Percentiles rank a stretch among this genome's conserved stretches.
Evolutionary conservation across 1,140 invertebrate genomes (phyloP).

Genomic region (Drusus annulatus): DNA sequence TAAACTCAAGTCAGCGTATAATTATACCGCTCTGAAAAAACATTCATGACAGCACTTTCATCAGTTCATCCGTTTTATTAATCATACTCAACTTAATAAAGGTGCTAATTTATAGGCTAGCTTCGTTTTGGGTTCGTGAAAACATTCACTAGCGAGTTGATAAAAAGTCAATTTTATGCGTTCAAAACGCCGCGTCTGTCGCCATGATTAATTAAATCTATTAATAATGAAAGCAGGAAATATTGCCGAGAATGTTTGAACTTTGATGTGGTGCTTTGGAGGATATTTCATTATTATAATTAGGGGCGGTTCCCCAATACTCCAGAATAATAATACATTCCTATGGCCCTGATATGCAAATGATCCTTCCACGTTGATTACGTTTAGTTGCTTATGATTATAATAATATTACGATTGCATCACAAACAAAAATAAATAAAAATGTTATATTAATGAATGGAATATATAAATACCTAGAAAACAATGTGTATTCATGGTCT

Average conservation of each 20-base stretch:
- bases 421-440: too few relatives aligned
- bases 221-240: conserved; percentile 47
- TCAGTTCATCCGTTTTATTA: too few relatives aligned
- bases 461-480: too few relatives aligned
- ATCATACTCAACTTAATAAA: neutral
- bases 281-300: conserved; percentile 56
- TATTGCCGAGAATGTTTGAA: conserved; percentile 32
- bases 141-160: conserved; percentile 36
- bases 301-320: conserved; percentile 46
- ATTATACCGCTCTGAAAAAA: too few relatives aligned
- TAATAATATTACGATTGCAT: too few relatives aligned
- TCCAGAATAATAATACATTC: neutral
- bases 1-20: too few relatives aligned
- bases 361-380: neutral
- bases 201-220: conserved; percentile 50
- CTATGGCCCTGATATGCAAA: conserved; percentile 45
- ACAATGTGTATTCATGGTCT: too few relatives aligned
- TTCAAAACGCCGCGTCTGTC: neutral
- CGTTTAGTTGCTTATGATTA: too few relatives aligned
- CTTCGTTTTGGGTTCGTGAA: conserved; percentile 33
- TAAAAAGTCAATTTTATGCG: conserved; percentile 27
- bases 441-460: too few relatives aligned
- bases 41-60: too few relatives aligned
- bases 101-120: conserved; percentile 21
- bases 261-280: conserved; percentile 40